Percentiles rank a stretch among this genome's conserved stretches.
phyloP scores from a whole-genome alignment of 2,797 vertebrate genomes.

The Emys orbicularis region DNA sequence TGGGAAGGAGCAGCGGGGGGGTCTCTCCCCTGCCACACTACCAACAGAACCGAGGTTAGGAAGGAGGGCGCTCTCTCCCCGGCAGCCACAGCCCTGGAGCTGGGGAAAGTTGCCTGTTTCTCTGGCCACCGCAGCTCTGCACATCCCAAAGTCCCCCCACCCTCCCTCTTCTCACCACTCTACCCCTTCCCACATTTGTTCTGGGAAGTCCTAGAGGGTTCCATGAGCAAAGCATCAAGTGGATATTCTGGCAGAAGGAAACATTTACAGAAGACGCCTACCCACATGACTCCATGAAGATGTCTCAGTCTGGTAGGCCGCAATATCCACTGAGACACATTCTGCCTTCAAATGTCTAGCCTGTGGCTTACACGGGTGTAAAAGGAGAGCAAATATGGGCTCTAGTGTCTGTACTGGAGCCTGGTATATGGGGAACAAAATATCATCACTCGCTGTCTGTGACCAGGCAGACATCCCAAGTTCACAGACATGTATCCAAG shows the following conservation, averaged over 20 bases:
- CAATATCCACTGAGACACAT: background rate
- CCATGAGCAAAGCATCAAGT: background rate
- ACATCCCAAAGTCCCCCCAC: no score
- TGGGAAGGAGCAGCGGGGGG: no score
- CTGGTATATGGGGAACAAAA: background rate
- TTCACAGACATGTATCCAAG: background rate
- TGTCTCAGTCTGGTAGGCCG: background rate
- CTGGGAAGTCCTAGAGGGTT: rapidly evolving
- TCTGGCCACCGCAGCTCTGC: no score
- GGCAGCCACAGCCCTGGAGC: no score
- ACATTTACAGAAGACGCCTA: background rate
- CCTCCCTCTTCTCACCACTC: no score
- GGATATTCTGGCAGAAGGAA: background rate
- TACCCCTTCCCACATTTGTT: background rate
- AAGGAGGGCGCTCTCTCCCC: no score
- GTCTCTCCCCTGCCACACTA: no score
- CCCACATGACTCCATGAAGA: background rate
- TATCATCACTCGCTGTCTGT: background rate
- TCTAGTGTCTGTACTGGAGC: rapidly evolving
- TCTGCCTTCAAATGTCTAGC: background rate
- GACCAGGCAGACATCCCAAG: slow-evolving; percentile 18
- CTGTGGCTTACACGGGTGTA: background rate
- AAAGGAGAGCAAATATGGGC: background rate
- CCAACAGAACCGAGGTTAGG: no score
- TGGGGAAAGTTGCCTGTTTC: no score